These are phyloP conservation scores for Chroicocephalus ridibundus DNA, from an alignment of 2,113 vertebrate genomes.

Conservation along the genomic window DNA sequence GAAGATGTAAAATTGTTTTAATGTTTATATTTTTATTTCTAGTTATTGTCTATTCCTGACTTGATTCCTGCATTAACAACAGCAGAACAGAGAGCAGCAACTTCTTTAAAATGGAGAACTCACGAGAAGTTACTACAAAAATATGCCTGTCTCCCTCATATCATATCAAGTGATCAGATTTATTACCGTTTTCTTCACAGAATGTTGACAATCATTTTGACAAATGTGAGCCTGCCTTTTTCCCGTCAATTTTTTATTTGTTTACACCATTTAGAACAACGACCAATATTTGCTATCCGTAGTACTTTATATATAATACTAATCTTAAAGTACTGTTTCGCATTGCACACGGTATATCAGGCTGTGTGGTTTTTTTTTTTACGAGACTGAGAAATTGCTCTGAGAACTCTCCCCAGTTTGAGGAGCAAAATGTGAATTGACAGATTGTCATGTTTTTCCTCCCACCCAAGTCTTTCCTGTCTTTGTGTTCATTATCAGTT, in stretches of 20 bases:
- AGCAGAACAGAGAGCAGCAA: conserved; percentile 88
- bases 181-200: conserved; percentile 91
- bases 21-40: conserved; percentile 6
- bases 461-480: neutral
- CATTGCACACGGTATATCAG: neutral
- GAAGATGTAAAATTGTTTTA: neutral
- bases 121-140: conserved; percentile 91
- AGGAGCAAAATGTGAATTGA: neutral
- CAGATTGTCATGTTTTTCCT: neutral
- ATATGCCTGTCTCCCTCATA: conserved; percentile 87
- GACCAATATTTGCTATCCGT: neutral
- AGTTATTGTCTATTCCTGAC: conserved; percentile 84
- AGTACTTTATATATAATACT: neutral
- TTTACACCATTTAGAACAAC: neutral
- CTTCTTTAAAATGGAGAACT: conserved; percentile 91
- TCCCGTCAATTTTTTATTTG: neutral
- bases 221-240: conserved; percentile 80
- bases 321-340: neutral
- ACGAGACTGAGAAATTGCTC: neutral
- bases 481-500: neutral
- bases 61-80: conserved; percentile 86
- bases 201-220: conserved; percentile 90
- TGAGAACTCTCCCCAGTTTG: neutral
- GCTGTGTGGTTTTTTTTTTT: neutral
- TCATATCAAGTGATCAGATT: conserved; percentile 91